Percentiles rank a stretch among this genome's conserved stretches.
These are phyloP conservation scores for Brotula barbata DNA, from an alignment of 2,797 vertebrate genomes.

Conservation along the genomic window DNA sequence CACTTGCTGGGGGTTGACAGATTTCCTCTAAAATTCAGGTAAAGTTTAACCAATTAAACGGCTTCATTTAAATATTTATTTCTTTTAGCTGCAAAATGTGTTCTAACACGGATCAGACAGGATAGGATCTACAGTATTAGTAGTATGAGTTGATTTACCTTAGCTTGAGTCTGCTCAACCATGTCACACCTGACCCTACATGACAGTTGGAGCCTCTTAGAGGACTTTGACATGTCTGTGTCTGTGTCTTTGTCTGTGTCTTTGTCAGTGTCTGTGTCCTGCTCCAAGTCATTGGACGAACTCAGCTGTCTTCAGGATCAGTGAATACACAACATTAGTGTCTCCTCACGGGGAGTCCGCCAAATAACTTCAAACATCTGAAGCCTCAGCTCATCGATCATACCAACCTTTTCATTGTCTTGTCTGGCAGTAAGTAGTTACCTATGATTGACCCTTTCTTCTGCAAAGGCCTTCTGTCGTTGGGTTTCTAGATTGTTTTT, in stretches of 20 bases:
- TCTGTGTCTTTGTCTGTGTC: conserved; percentile 19
- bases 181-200: conserved; percentile 51
- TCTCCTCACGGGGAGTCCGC: background rate
- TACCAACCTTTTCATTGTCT: conserved; percentile 79
- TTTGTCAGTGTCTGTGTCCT: conserved; percentile 27
- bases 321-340: conserved; percentile 59
- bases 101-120: background rate
- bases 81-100: background rate
- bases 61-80: background rate
- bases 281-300: conserved; percentile 60
- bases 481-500: conserved; percentile 71
- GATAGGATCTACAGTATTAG: too few species aligned
- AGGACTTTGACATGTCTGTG: conserved; percentile 64
- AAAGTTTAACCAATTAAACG: conserved; percentile 40
- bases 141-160: conserved; percentile 57
- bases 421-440: conserved; percentile 79
- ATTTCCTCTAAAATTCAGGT: conserved; percentile 53
- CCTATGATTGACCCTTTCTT: conserved; percentile 85
- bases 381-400: conserved; percentile 6
- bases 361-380: conserved; percentile 5
- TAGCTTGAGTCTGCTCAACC: conserved; percentile 46
- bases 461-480: conserved; percentile 73
- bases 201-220: conserved; percentile 69
- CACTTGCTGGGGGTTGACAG: conserved; percentile 60
- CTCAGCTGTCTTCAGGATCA: conserved; percentile 73